phyloP scores from a whole-genome alignment of 2,797 vertebrate genomes.

The Arnoldichthys spilopterus region DNA sequence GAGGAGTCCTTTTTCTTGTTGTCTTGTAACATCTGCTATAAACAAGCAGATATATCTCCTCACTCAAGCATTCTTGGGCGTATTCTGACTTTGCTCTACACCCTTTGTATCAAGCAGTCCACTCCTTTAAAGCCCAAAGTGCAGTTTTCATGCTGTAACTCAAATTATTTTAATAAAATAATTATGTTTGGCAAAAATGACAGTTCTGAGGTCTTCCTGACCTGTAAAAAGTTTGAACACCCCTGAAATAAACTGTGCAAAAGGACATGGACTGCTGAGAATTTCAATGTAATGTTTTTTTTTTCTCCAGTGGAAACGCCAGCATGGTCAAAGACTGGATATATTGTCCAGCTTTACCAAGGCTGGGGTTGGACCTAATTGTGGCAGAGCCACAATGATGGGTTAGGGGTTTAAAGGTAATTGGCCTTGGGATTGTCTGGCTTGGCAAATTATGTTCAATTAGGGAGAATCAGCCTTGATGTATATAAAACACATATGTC shows the following conservation, averaged over 20 bases:
- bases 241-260: background rate
- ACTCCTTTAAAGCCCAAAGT: background rate
- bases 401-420: slow-evolving; percentile 40
- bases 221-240: background rate
- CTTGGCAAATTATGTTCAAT: slow-evolving; percentile 48
- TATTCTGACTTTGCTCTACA: background rate
- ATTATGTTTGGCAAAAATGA: background rate
- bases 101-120: background rate
- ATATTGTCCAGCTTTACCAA: slow-evolving; percentile 10
- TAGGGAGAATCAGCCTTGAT: slow-evolving; percentile 49
- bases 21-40: background rate
- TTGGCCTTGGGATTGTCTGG: slow-evolving; percentile 50
- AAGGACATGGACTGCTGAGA: background rate
- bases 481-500: slow-evolving; percentile 51
- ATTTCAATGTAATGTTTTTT: background rate
- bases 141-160: background rate
- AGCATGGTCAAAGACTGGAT: background rate
- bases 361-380: slow-evolving; percentile 27
- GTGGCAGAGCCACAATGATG: slow-evolving; percentile 15
- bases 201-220: background rate
- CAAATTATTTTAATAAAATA: background rate
- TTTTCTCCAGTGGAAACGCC: background rate
- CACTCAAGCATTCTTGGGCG: background rate
- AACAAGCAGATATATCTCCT: background rate
- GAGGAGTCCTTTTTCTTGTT: background rate